These are phyloP conservation scores for Bombus fervidus DNA, from an alignment of 1,140 invertebrate genomes.

Conservation along the genomic window DNA sequence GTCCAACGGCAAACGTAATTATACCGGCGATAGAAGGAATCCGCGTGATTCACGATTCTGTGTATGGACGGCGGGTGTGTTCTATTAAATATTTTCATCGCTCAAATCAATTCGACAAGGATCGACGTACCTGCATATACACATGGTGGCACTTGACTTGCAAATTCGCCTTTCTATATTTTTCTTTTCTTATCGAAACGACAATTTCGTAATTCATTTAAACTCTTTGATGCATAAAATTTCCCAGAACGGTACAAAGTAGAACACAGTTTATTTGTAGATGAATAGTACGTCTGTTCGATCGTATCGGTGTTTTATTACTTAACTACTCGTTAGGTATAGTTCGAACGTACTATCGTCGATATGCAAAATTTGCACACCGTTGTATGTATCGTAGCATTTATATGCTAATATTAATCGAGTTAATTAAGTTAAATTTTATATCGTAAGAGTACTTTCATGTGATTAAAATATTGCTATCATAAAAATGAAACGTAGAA, in stretches of 20 bases:
- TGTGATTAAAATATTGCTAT: too few relatives aligned
- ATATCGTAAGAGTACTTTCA: too few relatives aligned
- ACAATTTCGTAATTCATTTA: neutral
- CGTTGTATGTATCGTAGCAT: too few relatives aligned
- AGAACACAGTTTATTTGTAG: neutral
- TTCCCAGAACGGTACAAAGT: neutral
- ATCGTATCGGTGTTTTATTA: neutral
- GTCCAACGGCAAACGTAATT: constrained; percentile 64
- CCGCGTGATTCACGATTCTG: constrained; percentile 30
- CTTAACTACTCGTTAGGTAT: too few relatives aligned
- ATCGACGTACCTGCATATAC: neutral
- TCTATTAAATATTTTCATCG: neutral
- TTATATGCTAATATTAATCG: too few relatives aligned
- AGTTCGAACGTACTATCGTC: too few relatives aligned
- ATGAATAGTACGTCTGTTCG: neutral
- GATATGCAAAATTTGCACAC: too few relatives aligned
- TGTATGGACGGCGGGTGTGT: constrained; percentile 1
- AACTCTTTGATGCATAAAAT: neutral
- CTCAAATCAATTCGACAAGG: neutral
- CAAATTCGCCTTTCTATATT: neutral
- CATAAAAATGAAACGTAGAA: too few relatives aligned
- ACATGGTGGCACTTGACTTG: constrained; percentile 13
- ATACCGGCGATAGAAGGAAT: constrained; percentile 62
- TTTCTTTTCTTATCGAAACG: neutral
- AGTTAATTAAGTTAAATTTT: too few relatives aligned